These are phyloP conservation scores for Chrysogorgia sp. DNA, from an alignment of 92 coral and sea anemone species.

Conservation along the genomic window DNA sequence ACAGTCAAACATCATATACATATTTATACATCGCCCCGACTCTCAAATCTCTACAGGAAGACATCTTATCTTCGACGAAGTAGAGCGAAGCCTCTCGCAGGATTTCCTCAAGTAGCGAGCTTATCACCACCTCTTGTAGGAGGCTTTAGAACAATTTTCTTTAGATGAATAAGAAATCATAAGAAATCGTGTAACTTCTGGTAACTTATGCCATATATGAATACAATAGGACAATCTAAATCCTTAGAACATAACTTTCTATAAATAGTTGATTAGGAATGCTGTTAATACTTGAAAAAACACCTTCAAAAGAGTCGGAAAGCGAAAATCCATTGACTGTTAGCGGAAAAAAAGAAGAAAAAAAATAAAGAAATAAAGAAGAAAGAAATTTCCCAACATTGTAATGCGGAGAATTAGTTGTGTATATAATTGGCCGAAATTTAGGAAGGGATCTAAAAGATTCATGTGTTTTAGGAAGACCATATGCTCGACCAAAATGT, in stretches of 20 bases:
- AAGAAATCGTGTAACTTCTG: too few species aligned
- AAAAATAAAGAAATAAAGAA: constrained; percentile 17
- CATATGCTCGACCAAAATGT: constrained; percentile 27
- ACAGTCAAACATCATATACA: too few species aligned
- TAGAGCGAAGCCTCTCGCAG: too few species aligned
- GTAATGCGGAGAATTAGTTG: constrained; percentile 45
- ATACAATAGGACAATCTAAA: too few species aligned
- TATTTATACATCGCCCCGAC: too few species aligned
- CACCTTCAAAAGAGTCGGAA: constrained; percentile 46
- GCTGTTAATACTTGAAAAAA: constrained; percentile 23
- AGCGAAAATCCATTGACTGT: constrained; percentile 30
- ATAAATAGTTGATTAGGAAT: constrained; percentile 25
- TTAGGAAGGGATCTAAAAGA: constrained; percentile 21
- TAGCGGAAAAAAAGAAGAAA: constrained; percentile 30
- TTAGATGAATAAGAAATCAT: too few species aligned
- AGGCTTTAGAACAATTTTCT: too few species aligned
- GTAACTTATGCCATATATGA: too few species aligned
- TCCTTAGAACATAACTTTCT: not conserved
- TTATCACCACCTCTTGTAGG: too few species aligned
- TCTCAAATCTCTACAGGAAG: too few species aligned
- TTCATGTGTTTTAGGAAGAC: constrained; percentile 44
- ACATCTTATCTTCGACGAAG: too few species aligned
- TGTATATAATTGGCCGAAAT: constrained; percentile 42
- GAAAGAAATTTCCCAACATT: constrained; percentile 51
- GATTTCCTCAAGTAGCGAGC: too few species aligned